Base-by-base conservation (phyloP, 2,113 vertebrate genomes). In the Haliaeetus leucogaster region DNA sequence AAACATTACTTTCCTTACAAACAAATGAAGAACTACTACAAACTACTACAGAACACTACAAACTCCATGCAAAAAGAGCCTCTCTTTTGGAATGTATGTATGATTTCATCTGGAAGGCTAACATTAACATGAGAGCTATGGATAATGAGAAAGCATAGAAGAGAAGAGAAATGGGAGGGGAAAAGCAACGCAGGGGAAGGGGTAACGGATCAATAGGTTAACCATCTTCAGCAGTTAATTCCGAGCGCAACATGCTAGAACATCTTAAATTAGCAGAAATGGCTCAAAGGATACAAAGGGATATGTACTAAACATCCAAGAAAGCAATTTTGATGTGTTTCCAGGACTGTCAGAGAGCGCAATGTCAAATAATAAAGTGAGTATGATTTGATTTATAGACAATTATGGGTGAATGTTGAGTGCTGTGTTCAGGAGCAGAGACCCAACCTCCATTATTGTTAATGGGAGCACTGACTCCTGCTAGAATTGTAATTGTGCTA, bases 311-410 rank as follows among this genome's bases (percentile, higher is more conserved):
- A 48, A 55, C 25, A 78, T 7, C 30, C 63, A 21, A 70, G 85
- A 83, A 91, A 86, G 34, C 7, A 71, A 76, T 88, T 95, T 10
- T 30, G 74, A 36, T 62, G 27, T 89, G 65, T 65, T 96, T 86
- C 53, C 68, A 95, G 50, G 23, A 18, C 43, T 93, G 40, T 63
- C 50, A 88, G 29, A 48, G 58, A 84, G 22, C 89, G 58, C 25
- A 88, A 91, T 86, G 83, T 81, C 82, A 91, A 62, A 42, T 30
- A 52, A 82, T 40, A 91, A 55, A 89, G 70, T 25, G 45, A 43
- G 81, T 91, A 93, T 63, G 72, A 63, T 94, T 91, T 89, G 70
- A 83, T 95, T 96, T 85, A 85, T n/a, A 87, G 63, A 73, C 29
- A 45, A 73, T 77, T 79, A 85, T 20, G 43, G 42, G 40, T 13